These are phyloP conservation scores for Drosophila punjabiensis DNA, from an alignment of 1,140 invertebrate genomes.

Conservation along the genomic window DNA sequence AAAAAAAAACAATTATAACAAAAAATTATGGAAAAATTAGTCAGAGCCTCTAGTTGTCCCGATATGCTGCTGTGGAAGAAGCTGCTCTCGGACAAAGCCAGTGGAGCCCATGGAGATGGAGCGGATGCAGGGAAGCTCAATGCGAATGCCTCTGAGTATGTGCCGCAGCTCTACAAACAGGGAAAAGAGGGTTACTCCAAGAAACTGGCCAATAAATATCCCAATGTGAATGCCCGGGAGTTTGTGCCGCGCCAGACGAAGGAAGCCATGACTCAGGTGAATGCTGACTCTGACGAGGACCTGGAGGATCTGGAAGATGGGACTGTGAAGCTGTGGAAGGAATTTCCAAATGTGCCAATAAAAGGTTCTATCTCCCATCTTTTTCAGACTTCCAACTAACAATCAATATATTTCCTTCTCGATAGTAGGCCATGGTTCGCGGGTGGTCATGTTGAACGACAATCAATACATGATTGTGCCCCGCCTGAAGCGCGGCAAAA, in stretches of 20 bases:
- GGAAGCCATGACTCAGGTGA: background rate
- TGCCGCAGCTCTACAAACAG: conserved; percentile 22
- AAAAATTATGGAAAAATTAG: background rate
- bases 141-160: conserved; percentile 29
- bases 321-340: conserved; percentile 43
- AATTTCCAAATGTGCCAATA: conserved; percentile 36
- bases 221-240: background rate
- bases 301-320: background rate
- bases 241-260: background rate
- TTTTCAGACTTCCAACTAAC: background rate
- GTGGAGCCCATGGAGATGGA: background rate
- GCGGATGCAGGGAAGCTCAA: conserved; percentile 19
- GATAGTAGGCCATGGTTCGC: background rate
- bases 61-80: too few relatives aligned
- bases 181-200: background rate
- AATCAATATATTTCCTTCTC: background rate
- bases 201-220: background rate
- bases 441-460: conserved; percentile 10
- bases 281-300: background rate
- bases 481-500: background rate
- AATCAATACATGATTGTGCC: conserved; percentile 7
- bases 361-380: background rate
- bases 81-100: too few relatives aligned
- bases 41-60: background rate
- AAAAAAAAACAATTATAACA: too few relatives aligned